These are phyloP conservation scores for Eugnorisma glareosa DNA, from an alignment of 2,888 invertebrate genomes.

Conservation along the genomic window DNA sequence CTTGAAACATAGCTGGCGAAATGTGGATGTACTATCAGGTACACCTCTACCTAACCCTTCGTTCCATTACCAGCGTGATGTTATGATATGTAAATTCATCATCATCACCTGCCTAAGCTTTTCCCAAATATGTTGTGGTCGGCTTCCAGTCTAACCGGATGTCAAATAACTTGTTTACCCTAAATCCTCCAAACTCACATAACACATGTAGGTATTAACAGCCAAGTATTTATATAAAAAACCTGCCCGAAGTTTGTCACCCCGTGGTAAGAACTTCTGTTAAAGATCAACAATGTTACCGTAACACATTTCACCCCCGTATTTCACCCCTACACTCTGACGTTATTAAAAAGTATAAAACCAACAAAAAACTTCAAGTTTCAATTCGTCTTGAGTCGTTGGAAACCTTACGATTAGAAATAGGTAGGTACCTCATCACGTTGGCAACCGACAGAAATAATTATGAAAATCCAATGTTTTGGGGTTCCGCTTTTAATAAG, in stretches of 20 bases:
- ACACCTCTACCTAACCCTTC: too few relatives aligned
- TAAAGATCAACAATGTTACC: not conserved
- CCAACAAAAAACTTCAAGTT: slow-evolving; percentile 4
- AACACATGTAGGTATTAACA: not conserved
- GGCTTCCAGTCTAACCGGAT: too few relatives aligned
- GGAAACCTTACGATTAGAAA: slow-evolving; percentile 1
- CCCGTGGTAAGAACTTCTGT: not conserved
- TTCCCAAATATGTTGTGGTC: too few relatives aligned
- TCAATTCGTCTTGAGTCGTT: not conserved
- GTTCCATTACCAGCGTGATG: too few relatives aligned
- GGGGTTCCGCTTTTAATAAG: not conserved
- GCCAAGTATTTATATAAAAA: not conserved
- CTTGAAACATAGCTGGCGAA: too few relatives aligned
- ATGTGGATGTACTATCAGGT: too few relatives aligned
- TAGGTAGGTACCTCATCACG: not conserved
- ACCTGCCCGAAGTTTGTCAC: not conserved
- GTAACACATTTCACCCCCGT: not conserved
- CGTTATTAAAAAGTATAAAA: slow-evolving; percentile 6
- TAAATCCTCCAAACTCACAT: not conserved
- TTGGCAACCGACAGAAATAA: slow-evolving; percentile 2
- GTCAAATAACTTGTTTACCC: too few relatives aligned
- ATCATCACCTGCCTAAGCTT: too few relatives aligned
- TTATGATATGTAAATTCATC: too few relatives aligned
- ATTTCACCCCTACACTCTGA: not conserved
- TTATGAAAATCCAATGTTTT: not conserved